A percentile compares a stretch with the other conserved stretches of the same genome.
Conservation (phyloP, 2,888 invertebrate genomes). For the Eumerus sabulonum region DNA sequence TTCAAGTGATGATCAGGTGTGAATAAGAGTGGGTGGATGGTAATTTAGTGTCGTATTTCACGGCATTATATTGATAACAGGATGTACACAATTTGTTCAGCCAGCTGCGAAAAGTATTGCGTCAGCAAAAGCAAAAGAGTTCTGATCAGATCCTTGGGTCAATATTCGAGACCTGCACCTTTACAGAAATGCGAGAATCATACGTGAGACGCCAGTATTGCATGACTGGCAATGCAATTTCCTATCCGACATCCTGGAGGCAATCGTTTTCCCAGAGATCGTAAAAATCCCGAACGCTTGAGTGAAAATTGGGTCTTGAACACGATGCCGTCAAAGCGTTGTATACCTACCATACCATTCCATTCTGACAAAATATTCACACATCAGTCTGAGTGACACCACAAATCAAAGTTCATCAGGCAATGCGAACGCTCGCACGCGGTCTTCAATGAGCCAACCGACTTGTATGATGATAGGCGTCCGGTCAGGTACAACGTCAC, state of each 20-base stretch:
- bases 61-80: constrained; percentile 10
- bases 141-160: too few species aligned
- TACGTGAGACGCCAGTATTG: too few species aligned
- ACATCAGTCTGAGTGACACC: constrained; percentile 60
- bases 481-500: constrained; percentile 68
- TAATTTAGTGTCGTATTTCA: constrained; percentile 6
- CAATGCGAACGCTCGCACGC: constrained; percentile 35
- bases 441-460: constrained; percentile 48
- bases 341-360: constrained; percentile 16
- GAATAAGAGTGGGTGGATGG: constrained; percentile 23
- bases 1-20: constrained; percentile 17
- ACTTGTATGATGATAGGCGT: constrained; percentile 61
- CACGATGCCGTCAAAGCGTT: constrained; percentile 47
- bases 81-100: not conserved
- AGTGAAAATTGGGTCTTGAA: constrained; percentile 42
- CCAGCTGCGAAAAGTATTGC: too few species aligned
- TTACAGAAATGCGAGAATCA: too few species aligned
- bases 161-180: too few species aligned
- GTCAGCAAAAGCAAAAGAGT: too few species aligned
- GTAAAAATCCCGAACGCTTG: constrained; percentile 52
- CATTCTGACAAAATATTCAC: constrained; percentile 39
- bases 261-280: constrained; percentile 36
- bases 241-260: constrained; percentile 45
- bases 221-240: constrained; percentile 22
- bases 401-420: constrained; percentile 65